Base-by-base conservation (phyloP, 2,113 vertebrate species). In the Rattus norvegicus region DNA sequence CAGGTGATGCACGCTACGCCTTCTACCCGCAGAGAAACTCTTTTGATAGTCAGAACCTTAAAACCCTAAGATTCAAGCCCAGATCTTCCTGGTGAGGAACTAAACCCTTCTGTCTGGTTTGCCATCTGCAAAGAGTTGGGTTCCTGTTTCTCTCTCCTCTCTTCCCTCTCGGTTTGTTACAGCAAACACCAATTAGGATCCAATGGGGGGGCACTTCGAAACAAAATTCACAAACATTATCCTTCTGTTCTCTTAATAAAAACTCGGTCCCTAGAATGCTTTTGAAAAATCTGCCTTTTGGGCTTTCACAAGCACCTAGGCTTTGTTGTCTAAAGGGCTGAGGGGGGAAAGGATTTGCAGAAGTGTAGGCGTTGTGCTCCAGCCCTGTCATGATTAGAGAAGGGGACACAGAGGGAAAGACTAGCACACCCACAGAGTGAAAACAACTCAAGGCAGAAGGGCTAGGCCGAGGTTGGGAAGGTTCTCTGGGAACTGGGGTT, bases 181-280 rank as follows among this genome's bases (percentile, higher is more conserved):
- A 59, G 56, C 47, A 92, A 92, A 86, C 49, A 92, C 28, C 14
- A 91, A 96, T 30, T 88, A 36, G 63, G 49, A 85, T 26, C 30
- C 20, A 72, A 80, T n/a, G 43, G 3, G 3, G 24, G 8, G 65
- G 20, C 36, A 14, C 73, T 91, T 88, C 83, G 26, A 94, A 96
- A 92, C 76, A 88, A 72, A 77, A 65, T 14, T 30, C 5, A 54
- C n/a, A 6, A 54, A 54, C 36, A n/a, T 88, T 93, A 85, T 84
- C 69, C 52, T 81, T 36, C 63, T 70, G 80, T 28, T 33, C 91
- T 95, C 73, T 61, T 52, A 81, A 92, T 36, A 47, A 79, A 85
- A 92, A 19, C 49, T 70, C 36, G 73, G 26, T 86, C 26, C 63
- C 24, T 69, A 63, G 73, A 86, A 80, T 8, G 8, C 19, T 89